Conservation (phyloP, 2,113 vertebrate genomes). For the Amphilophus citrinellus region DNA sequence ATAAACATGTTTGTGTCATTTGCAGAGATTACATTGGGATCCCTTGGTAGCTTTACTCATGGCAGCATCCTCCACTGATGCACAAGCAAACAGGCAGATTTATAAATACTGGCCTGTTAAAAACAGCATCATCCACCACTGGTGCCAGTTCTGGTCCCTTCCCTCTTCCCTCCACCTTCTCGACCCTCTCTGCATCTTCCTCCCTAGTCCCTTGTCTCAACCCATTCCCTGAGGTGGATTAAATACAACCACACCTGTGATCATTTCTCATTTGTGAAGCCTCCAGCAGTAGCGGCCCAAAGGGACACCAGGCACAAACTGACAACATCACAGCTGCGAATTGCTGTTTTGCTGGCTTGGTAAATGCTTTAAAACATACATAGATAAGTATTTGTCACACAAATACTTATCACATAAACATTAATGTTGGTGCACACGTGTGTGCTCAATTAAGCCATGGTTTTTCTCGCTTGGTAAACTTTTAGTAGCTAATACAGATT, state of each 20-base stretch:
- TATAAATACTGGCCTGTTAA: constrained; percentile 28
- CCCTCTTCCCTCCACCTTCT: constrained; percentile 40
- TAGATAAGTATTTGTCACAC: constrained; percentile 44
- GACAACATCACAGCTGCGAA: constrained; percentile 50
- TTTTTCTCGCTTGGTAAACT: neutral
- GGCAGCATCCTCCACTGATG: neutral
- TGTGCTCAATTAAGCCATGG: constrained; percentile 32
- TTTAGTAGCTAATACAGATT: constrained; percentile 20
- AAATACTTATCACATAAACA: constrained; percentile 50
- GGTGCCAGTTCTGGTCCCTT: constrained; percentile 38
- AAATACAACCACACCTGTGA: constrained; percentile 73
- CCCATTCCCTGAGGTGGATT: constrained; percentile 59
- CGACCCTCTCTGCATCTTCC: constrained; percentile 39
- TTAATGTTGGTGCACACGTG: constrained; percentile 4
- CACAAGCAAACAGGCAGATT: constrained; percentile 19
- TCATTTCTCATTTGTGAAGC: constrained; percentile 74
- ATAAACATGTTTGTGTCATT: constrained; percentile 71
- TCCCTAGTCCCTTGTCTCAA: constrained; percentile 34
- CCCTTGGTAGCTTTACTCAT: constrained; percentile 41
- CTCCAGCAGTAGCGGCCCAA: constrained; percentile 62
- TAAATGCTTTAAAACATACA: constrained; percentile 55
- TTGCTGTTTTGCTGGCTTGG: constrained; percentile 50
- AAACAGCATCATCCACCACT: constrained; percentile 48
- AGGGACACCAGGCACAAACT: constrained; percentile 48
- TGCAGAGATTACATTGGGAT: constrained; percentile 44